Conservation (phyloP, 2,797 vertebrate species). For the Cheirogaleus major region DNA sequence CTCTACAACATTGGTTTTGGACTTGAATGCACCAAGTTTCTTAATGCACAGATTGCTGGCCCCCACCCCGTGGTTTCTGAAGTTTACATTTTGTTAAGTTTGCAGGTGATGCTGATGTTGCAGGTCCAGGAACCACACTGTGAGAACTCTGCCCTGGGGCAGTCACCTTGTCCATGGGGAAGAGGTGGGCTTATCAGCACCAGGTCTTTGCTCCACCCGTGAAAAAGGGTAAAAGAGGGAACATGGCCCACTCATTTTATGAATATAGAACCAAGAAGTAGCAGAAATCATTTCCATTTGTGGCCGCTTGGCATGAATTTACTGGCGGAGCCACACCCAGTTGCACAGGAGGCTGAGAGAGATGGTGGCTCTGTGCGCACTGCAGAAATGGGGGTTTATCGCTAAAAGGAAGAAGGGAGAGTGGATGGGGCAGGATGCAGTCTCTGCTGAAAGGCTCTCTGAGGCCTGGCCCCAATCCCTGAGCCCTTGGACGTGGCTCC, state of each 20-base stretch:
- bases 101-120: neutral
- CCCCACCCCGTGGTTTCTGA: neutral
- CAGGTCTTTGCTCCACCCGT: neutral
- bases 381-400: neutral
- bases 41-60: neutral
- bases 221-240: neutral
- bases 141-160: neutral
- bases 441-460: neutral
- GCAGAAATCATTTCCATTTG: neutral
- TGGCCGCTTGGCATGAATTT: neutral
- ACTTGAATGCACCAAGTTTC: neutral
- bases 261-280: neutral
- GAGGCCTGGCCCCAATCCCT: accelerated
- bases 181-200: neutral
- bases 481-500: neutral
- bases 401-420: neutral
- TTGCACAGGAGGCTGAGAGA: neutral
- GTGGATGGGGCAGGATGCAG: neutral
- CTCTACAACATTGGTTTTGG: neutral
- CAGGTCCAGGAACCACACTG: neutral
- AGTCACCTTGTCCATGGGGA: neutral
- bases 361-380: neutral
- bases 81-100: neutral
- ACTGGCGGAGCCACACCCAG: no score
- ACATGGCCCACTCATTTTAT: neutral